Evolutionary conservation across 2,797 vertebrate species (phyloP).

Genomic region (Phaenicophaeus curvirostris): DNA sequence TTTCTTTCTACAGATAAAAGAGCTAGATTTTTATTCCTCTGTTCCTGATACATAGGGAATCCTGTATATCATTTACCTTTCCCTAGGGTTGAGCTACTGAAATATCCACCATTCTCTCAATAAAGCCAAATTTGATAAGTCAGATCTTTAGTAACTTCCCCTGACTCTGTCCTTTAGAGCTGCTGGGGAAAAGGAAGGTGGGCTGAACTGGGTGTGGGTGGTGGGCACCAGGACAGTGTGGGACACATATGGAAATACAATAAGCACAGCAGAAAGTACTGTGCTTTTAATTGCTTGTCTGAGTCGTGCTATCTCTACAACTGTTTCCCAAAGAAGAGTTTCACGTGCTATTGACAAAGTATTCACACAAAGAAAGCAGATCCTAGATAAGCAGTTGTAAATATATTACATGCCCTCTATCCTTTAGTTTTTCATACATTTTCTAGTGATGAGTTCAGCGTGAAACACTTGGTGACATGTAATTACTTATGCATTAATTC

Average conservation of each 20-base stretch:
- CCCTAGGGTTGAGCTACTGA: neutral
- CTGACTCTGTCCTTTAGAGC: neutral
- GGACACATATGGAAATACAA: neutral
- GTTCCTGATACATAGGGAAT: neutral
- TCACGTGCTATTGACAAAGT: neutral
- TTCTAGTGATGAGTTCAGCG: neutral
- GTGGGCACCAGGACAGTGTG: neutral
- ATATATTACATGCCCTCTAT: neutral
- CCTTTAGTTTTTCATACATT: neutral
- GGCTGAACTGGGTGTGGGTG: neutral
- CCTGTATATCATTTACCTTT: neutral
- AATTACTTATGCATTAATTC: neutral
- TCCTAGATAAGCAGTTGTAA: conserved; percentile 49
- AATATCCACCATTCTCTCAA: neutral
- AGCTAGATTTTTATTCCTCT: neutral
- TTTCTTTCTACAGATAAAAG: neutral
- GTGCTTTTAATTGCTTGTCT: conserved; percentile 34
- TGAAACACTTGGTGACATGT: conserved; percentile 6
- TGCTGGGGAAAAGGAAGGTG: neutral
- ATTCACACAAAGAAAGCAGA: neutral
- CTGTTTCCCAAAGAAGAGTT: conserved; percentile 4
- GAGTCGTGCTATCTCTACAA: neutral
- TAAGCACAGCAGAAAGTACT: neutral
- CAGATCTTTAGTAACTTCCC: neutral
- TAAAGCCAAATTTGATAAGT: neutral